Base-by-base conservation (phyloP, 2,888 invertebrate species). In the Branchellion lobata region DNA sequence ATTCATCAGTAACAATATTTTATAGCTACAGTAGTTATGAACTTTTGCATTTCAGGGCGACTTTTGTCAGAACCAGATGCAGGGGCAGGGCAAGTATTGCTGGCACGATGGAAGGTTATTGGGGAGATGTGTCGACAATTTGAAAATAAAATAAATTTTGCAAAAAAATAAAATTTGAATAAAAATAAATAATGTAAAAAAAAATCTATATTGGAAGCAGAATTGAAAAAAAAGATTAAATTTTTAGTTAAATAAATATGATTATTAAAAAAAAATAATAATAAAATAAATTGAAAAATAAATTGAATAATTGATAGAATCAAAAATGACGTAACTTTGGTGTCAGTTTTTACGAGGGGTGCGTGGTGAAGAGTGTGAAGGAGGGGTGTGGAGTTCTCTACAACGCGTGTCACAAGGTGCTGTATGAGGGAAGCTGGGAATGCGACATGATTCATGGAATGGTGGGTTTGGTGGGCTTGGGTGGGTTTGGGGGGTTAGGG, bases 401-500 rank as follows among this genome's bases (percentile, higher is more conserved):
- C 24, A 84, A 84, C 82, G 82, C 83, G 21, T 82, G 84, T 68
- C 84, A 83, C 61, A 80, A 81, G 69, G 82, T 86, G 82, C 85
- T 84, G 1, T 88, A 87, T 80, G 82, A 83, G 18, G 88, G 88
- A 18, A 85, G 87, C 76, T 88, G 88, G 88, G 80, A 81, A 79
- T 81, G 83, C 78, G 88, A 88, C 8, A 84, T 85, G 72, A 82
- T 85, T 72, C 85, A 86, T 82, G 88, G 88, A 76, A 87, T 87
- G 84, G 87, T 87, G 57, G 33, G 40, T 57, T n/a, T n/a, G n/a
- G n/a, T n/a, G n/a, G n/a, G 40, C 1, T 78, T 5, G 40, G 40
- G 40, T 40, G 40, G 40, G 5, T 40, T 5, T 40, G 14, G 40
- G 5, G 40, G 40, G 40, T 40, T 14, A 40, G 14, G 40, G 40